Conservation (phyloP, 2,797 vertebrate genomes). For the Agapornis canus region DNA sequence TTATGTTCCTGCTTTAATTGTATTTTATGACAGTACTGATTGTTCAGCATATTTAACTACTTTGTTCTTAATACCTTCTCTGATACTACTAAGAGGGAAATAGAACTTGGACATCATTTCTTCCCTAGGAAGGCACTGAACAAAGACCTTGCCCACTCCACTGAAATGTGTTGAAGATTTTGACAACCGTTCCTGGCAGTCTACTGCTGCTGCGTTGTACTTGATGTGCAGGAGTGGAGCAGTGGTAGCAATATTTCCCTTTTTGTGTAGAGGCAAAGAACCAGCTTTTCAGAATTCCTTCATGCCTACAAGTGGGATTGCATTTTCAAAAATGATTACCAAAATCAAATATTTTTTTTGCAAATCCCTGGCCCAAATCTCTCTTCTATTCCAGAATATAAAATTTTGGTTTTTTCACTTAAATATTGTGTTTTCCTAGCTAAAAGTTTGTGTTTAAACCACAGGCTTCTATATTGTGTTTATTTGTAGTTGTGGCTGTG, state of each 20-base stretch:
- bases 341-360: background rate
- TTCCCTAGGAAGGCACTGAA: background rate
- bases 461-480: background rate
- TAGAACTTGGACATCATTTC: background rate
- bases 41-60: background rate
- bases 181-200: background rate
- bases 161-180: background rate
- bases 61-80: background rate
- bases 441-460: background rate
- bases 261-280: background rate
- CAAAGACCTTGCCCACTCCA: background rate
- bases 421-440: background rate
- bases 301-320: background rate
- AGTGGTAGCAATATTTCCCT: background rate
- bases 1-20: background rate
- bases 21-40: background rate
- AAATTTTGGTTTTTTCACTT: background rate
- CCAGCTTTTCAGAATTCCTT: background rate
- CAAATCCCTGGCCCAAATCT: background rate
- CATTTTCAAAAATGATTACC: background rate
- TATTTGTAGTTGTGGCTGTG: background rate
- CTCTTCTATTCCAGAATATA: background rate
- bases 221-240: background rate
- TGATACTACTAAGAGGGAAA: background rate
- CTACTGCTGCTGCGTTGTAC: background rate